Conservation (phyloP, 2,888 invertebrate species). For the Cyclophora albipunctata region DNA sequence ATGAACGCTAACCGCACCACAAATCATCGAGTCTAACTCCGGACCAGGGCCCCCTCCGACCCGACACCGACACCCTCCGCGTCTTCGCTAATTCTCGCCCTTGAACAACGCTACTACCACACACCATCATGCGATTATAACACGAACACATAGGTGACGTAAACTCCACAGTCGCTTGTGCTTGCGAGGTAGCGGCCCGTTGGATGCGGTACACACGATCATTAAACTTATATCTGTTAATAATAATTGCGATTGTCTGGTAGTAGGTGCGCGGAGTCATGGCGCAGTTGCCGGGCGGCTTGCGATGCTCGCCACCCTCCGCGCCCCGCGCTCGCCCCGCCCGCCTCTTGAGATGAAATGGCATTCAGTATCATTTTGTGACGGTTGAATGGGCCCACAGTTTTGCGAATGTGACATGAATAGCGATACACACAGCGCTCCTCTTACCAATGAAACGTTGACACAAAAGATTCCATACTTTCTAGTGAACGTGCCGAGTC, state of each 20-base stretch:
- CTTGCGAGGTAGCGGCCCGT: conserved; percentile 28
- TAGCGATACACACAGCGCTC: conserved; percentile 23
- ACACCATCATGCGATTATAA: conserved; percentile 35
- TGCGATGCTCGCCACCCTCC: conserved; percentile 19
- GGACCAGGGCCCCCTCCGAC: conserved; percentile 39
- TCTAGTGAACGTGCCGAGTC: too few species aligned
- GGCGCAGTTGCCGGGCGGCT: conserved; percentile 61
- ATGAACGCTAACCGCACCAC: conserved; percentile 58
- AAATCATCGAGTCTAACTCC: conserved; percentile 59
- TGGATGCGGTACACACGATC: conserved; percentile 54
- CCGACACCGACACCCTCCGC: conserved; percentile 28
- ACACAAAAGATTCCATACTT: not conserved
- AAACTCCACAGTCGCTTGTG: conserved; percentile 44
- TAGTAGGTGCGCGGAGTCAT: conserved; percentile 65
- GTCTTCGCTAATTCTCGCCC: conserved; percentile 49
- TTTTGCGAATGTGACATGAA: conserved; percentile 42
- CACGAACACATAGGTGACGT: conserved; percentile 39
- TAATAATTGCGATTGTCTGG: conserved; percentile 72
- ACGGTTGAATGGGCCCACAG: conserved; percentile 54
- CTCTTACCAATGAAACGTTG: not conserved
- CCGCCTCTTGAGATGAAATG: conserved; percentile 59
- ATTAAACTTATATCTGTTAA: conserved; percentile 69
- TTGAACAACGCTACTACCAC: conserved; percentile 38
- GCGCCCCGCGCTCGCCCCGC: conserved; percentile 29
- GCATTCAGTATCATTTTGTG: conserved; percentile 58